Base-by-base conservation (phyloP, 2,797 vertebrate species). In the Limnodromus scolopaceus region DNA sequence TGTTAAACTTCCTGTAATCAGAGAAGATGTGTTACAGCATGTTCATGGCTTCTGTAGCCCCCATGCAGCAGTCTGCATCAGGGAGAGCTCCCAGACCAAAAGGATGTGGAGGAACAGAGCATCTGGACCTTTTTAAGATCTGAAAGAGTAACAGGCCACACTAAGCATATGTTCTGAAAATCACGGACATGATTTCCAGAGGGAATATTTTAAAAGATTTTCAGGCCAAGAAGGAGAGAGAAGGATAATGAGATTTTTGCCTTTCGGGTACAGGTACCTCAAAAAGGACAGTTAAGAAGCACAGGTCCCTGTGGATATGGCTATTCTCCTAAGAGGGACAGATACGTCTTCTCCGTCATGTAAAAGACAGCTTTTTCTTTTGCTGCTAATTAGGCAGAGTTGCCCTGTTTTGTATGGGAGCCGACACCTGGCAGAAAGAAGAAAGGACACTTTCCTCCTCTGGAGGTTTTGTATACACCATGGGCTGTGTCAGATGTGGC, bases 191-290 rank as follows among this genome's bases (percentile, higher is more conserved):
- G 41, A 75, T 89, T 90, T 84, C 65, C 49, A 75, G 38, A 49
- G 25, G 9, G 48, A 91, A 38, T 65, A 78, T 75, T 88, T 93
- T 28, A 84, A 92, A 84, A 70, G 43, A 72, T 89, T 89, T 96
- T 54, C 49, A 58, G 74, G 34, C 4, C 45, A 81, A 88, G n/a
- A 77, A 36, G 13, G 25, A 90, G 36, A 75, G 45, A 57, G 30
- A 66, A 91, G 15, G 53, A 86, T 84, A 82, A 96, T 71, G 49
- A 86, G 38, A 65, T 89, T 94, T 92, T 86, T 88, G 53, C 49
- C 77, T 84, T 86, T 75, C 0, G 1, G 28, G 34, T 81, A 64
- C 8, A 71, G 28, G 12, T 45, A 68, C 20, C 39, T 88, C 65
- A 86, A 36, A 96, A 86, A 88, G 11, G 48, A n/a, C n/a, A 32